A percentile compares a stretch with the other conserved stretches of the same genome.
phyloP scores from a whole-genome alignment of 2,113 vertebrate species.

The Leptobrachium ailaonicum region DNA sequence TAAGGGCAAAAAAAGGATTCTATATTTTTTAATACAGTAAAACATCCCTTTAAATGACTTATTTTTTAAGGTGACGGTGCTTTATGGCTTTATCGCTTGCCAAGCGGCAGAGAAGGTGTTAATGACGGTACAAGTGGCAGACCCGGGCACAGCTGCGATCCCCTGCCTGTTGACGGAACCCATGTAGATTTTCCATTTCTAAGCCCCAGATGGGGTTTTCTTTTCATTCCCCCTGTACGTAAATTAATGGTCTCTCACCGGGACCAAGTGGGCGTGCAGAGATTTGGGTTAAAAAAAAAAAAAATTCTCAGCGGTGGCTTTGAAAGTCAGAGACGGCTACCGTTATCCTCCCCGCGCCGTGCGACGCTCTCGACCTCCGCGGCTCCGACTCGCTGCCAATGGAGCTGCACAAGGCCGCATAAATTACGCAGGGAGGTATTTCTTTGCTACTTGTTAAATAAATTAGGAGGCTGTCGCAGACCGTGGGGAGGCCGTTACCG shows the following conservation, averaged over 20 bases:
- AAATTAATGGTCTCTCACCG: constrained; percentile 84
- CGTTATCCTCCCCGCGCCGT: constrained; percentile 53
- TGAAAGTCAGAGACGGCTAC: constrained; percentile 59
- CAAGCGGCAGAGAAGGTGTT: background rate
- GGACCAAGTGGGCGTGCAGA: constrained; percentile 88
- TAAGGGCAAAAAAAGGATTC: too few relatives aligned
- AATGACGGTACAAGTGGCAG: background rate
- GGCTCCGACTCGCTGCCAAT: constrained; percentile 56
- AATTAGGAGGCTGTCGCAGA: constrained; percentile 77
- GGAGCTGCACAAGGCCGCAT: constrained; percentile 61
- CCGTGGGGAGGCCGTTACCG: constrained; percentile 67
- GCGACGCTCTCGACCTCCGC: constrained; percentile 56
- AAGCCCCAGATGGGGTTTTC: constrained; percentile 67
- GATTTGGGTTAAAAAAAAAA: constrained; percentile 69
- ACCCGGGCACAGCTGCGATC: constrained; percentile 57
- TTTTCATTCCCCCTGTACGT: constrained; percentile 61
- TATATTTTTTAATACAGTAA: too few relatives aligned
- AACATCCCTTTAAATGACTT: too few relatives aligned
- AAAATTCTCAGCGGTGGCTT: constrained; percentile 72
- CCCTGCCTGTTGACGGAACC: constrained; percentile 56
- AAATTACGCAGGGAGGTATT: constrained; percentile 72
- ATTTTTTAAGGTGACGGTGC: too few relatives aligned
- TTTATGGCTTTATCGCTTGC: too few relatives aligned
- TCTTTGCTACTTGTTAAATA: constrained; percentile 83
- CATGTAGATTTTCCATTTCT: constrained; percentile 64